phyloP scores from a whole-genome alignment of 30 jellyfish, hydroid and myxozoan species.

The Clytia hemisphaerica region DNA sequence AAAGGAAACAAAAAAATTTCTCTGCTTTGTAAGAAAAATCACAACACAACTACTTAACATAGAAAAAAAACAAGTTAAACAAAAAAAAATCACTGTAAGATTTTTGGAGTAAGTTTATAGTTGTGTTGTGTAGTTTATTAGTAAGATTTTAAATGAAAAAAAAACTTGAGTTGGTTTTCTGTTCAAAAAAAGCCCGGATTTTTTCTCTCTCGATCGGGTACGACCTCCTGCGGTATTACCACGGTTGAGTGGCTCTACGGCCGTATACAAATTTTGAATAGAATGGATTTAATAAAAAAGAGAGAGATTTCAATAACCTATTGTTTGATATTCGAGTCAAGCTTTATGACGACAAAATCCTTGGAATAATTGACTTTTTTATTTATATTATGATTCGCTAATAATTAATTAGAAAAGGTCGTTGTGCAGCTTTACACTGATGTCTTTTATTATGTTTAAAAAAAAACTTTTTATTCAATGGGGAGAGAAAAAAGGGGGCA shows the following conservation, averaged over 20 bases:
- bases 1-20: too few species aligned
- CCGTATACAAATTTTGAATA: slow-evolving; percentile 1
- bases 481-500: slow-evolving; percentile 5
- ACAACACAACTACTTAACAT: too few species aligned
- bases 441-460: slow-evolving; percentile 25
- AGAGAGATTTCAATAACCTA: neutral
- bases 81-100: too few species aligned
- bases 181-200: too few species aligned
- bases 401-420: slow-evolving; percentile 15
- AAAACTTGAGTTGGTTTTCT: too few species aligned
- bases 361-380: slow-evolving; percentile 15
- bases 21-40: too few species aligned
- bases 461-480: neutral
- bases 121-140: too few species aligned
- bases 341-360: slow-evolving; percentile 17
- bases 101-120: too few species aligned
- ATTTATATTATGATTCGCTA: slow-evolving; percentile 14
- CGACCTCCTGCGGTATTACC: slow-evolving; percentile 20
- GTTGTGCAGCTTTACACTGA: slow-evolving; percentile 27
- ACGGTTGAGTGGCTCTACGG: slow-evolving; percentile 31
- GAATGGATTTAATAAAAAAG: neutral
- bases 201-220: too few species aligned
- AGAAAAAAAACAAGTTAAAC: too few species aligned
- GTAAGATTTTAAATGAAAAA: too few species aligned
- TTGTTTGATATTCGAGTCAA: slow-evolving; percentile 8